Base-by-base conservation (phyloP, 1,140 invertebrate genomes). In the Drosophila mayri region DNA sequence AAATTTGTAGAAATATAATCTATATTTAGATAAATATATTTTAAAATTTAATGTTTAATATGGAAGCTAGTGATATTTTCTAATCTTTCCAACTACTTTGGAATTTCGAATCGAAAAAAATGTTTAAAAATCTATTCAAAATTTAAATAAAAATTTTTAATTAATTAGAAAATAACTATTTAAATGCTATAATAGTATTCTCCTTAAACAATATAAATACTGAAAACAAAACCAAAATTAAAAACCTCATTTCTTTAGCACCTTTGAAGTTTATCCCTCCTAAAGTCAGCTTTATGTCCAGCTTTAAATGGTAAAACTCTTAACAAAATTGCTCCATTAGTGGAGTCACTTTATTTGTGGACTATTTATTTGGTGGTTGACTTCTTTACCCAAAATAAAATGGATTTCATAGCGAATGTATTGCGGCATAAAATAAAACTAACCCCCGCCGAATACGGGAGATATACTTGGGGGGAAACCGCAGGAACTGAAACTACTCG, bases 361-460 rank as follows among this genome's bases (percentile, higher is more conserved):
- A 70, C 66, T 72, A 72, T 72, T 72, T 78, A 63, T 64, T 77
- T 77, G 76, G 65, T 78, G 76, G 75, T 71, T 78, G 75, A 68
- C 58, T 70, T 61, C 20, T 52, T 16, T 40, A 38, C 35, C 35
- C 22, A 35, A 30, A 28, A 38, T 70, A 52, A 52, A 79, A 79
- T 66, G 28, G 60, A 54, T 63, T 68, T 81, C 62, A 74, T 65
- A 59, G 74, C 49, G 37, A 62, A 70, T 61, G 79, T 70, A 65
- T 68, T 73, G 63, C 52, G 40, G 28, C n/a, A 43, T 52, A 28
- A 52, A 32, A 70, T 49, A 35, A 73, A 73, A 73, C 35, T 72
- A 72, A 73, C 67, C 70, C 70, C 35, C n/a, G 46, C 35, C n/a
- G 46, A 40, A 25, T 25, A 30, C 18, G 38, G 3, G 16, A 16